Conservation (phyloP, 2,113 vertebrate species). For the Brevimyrus niger region DNA sequence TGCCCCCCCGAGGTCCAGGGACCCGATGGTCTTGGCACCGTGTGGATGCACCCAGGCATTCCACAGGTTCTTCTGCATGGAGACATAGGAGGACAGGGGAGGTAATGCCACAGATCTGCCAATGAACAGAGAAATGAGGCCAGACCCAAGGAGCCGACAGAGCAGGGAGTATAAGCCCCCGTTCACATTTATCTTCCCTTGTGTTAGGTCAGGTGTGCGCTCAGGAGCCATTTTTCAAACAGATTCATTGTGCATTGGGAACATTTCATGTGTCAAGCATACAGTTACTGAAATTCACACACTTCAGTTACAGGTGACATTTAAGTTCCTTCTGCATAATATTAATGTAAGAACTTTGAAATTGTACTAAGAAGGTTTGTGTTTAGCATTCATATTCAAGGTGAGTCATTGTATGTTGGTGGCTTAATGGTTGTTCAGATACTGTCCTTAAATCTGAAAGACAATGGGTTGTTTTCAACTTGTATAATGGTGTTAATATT, state of each 20-base stretch:
- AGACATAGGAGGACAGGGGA: neutral
- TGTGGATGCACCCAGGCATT: constrained; percentile 67
- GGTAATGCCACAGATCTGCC: neutral
- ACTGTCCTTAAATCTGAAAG: neutral
- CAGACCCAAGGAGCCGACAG: neutral
- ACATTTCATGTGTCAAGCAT: neutral
- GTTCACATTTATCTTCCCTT: neutral
- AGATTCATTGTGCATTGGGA: neutral
- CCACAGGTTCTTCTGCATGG: constrained; percentile 73
- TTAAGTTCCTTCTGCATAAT: neutral
- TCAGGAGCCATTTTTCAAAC: neutral
- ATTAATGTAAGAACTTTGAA: neutral
- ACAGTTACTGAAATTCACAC: neutral
- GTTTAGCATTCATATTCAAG: neutral
- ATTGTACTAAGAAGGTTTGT: neutral
- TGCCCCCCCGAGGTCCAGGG: constrained; percentile 88
- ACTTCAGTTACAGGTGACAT: neutral
- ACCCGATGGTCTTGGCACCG: constrained; percentile 69
- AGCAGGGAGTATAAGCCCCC: neutral
- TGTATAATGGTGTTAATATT: neutral
- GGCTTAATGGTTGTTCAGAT: neutral
- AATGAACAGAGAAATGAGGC: neutral
- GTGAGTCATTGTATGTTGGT: neutral
- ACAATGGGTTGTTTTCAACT: neutral
- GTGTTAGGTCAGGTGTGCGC: neutral